A percentile compares a stretch with the other conserved stretches of the same genome.
Evolutionary conservation across 2,797 vertebrate species (phyloP).

Genomic region (Clarias fuscus): DNA sequence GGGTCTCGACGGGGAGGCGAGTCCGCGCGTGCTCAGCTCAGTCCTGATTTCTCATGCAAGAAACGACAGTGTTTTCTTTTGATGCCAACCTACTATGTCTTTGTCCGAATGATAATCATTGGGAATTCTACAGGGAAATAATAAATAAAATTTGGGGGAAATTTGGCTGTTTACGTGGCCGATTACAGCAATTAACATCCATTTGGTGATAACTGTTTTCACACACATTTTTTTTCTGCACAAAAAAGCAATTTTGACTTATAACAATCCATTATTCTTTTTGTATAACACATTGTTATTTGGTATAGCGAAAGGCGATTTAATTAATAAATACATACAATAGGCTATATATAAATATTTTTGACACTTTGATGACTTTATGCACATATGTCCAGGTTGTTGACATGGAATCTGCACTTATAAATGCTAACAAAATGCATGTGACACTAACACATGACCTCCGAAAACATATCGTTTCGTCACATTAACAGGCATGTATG

Average conservation of each 20-base stretch:
- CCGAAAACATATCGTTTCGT: conserved; percentile 46
- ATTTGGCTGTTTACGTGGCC: conserved; percentile 15
- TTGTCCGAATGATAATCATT: not conserved
- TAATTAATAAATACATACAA: conserved; percentile 43
- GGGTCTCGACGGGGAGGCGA: conserved; percentile 80
- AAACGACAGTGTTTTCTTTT: conserved; percentile 23
- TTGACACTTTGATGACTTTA: conserved; percentile 39
- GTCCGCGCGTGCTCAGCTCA: conserved; percentile 60
- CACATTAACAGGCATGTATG: conserved; percentile 52
- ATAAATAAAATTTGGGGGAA: conserved; percentile 20
- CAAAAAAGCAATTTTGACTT: conserved; percentile 46
- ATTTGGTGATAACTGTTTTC: conserved; percentile 26
- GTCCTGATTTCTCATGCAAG: conserved; percentile 51
- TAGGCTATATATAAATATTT: conserved; percentile 35
- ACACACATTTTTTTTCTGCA: conserved; percentile 25
- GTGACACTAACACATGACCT: conserved; percentile 53
- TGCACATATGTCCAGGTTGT: conserved; percentile 36
- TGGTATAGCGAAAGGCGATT: conserved; percentile 64
- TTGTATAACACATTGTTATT: conserved; percentile 61
- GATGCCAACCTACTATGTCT: not conserved
- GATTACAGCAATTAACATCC: conserved; percentile 25
- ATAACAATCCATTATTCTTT: conserved; percentile 46
- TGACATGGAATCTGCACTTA: conserved; percentile 49
- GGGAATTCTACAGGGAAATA: conserved; percentile 17
- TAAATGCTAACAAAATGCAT: conserved; percentile 53